Evolutionary conservation across 2,888 invertebrate genomes (phyloP).

Genomic region (Aproaerema taeniolella): DNA sequence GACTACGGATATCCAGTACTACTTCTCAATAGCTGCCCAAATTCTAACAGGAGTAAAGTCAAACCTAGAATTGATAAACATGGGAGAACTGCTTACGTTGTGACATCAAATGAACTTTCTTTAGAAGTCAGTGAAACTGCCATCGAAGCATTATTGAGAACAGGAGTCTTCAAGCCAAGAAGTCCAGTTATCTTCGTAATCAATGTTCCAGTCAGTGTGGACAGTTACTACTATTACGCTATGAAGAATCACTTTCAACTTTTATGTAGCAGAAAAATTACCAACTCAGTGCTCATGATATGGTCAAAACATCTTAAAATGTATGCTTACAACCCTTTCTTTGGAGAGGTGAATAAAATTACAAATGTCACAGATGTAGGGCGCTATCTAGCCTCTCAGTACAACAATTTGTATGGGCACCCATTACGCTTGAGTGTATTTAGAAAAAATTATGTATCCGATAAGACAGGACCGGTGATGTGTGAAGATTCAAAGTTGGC

Average conservation of each 20-base stretch:
- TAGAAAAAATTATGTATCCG: conserved; percentile 45
- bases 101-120: conserved; percentile 49
- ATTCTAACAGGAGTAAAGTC: conserved; percentile 38
- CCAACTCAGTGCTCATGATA: conserved; percentile 64
- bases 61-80: conserved; percentile 60
- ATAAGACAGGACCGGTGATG: conserved; percentile 40
- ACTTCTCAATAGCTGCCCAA: conserved; percentile 57
- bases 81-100: conserved; percentile 57
- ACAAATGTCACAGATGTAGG: conserved; percentile 48
- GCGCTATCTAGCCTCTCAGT: conserved; percentile 37
- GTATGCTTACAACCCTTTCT: conserved; percentile 73
- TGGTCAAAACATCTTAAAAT: conserved; percentile 50
- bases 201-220: conserved; percentile 39
- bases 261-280: conserved; percentile 70
- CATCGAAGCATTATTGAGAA: conserved; percentile 47
- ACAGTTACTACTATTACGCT: conserved; percentile 51
- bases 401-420: conserved; percentile 50
- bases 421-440: conserved; percentile 53
- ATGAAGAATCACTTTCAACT: conserved; percentile 65
- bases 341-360: conserved; percentile 53
- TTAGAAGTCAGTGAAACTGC: conserved; percentile 48
- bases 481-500: conserved; percentile 51
- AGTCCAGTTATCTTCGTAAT: conserved; percentile 60
- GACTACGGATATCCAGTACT: conserved; percentile 58
- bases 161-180: conserved; percentile 62